Base-by-base conservation (phyloP, 2,113 vertebrate species). In the Salvelinus sp. region DNA sequence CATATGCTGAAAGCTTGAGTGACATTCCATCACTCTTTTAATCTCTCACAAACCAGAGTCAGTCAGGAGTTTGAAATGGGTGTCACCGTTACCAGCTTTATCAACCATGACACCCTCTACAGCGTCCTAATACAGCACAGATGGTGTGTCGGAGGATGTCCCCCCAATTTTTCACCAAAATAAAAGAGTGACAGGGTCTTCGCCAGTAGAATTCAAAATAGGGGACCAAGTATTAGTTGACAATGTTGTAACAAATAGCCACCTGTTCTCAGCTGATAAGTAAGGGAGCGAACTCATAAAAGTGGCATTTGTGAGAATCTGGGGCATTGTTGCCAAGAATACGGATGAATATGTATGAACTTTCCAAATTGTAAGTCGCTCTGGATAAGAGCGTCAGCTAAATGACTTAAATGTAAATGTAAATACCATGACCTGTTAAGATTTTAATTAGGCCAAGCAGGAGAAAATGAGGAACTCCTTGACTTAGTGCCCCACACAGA, bases 11-110 rank as follows among this genome's bases (percentile, higher is more conserved):
- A 80, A 90, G 87, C 57, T 72, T 68, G 16, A 78, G 81, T 88
- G 87, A 87, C 87, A 86, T 86, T 88, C 87, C 89, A 92, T 92
- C 91, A 90, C 88, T 92, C 87, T 88, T 85, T 75, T 77, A 88
- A 90, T 90, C 87, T 89, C 71, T 82, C 68, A 82, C 82, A 60
- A 89, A 85, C 88, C 83, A 72, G 76, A 83, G 87, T 87, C 85
- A 85, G 86, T 77, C 85, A 85, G 77, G 82, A 79, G 85, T 82
- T 78, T 79, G 82, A 81, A 79, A 87, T 76, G 85, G 83, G 84
- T 89, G 87, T 88, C 47, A 83, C 79, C 65, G 84, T 76, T 80
- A 75, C 83, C 87, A 79, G 80, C 85, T 92, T 91, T 88, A 88
- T 92, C 90, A 92, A 89, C 87, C 89, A 75, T 78, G 83, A 88